Evolutionary conservation across 2,888 invertebrate species (phyloP).

Genomic region (Acronicta psi): DNA sequence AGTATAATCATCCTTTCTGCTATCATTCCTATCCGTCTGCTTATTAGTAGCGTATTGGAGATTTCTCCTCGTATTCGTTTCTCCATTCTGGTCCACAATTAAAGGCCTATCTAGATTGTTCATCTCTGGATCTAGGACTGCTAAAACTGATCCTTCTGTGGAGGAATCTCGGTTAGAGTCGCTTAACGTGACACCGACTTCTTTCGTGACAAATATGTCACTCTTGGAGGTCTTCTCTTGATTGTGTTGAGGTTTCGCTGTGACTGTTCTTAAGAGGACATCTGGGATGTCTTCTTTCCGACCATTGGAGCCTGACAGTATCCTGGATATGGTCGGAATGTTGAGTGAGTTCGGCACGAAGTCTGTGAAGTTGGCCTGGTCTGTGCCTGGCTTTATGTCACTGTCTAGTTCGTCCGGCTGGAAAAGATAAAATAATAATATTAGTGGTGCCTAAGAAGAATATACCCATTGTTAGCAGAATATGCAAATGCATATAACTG

Average conservation of each 20-base stretch:
- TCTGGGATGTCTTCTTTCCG: slow-evolving; percentile 95
- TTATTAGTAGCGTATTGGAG: slow-evolving; percentile 84
- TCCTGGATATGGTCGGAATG: slow-evolving; percentile 95
- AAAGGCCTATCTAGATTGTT: slow-evolving; percentile 86
- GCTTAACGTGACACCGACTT: slow-evolving; percentile 82
- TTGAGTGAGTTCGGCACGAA: slow-evolving; percentile 92
- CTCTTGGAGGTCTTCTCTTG: slow-evolving; percentile 83
- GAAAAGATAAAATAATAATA: slow-evolving; percentile 47
- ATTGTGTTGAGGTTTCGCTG: slow-evolving; percentile 87
- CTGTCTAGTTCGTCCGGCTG: slow-evolving; percentile 85
- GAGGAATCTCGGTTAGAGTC: slow-evolving; percentile 81
- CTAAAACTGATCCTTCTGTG: slow-evolving; percentile 84
- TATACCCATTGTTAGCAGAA: no score
- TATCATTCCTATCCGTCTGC: slow-evolving; percentile 79
- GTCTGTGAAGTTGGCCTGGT: slow-evolving; percentile 89
- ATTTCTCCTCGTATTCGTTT: slow-evolving; percentile 86
- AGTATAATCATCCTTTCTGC: slow-evolving; percentile 77
- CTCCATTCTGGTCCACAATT: slow-evolving; percentile 84
- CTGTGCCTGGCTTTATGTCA: slow-evolving; percentile 75
- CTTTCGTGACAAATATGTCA: slow-evolving; percentile 81
- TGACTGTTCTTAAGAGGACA: slow-evolving; percentile 92
- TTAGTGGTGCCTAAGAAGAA: slow-evolving; percentile 10
- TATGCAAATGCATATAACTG: no score
- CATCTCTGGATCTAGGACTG: slow-evolving; percentile 87
- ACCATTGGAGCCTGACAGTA: slow-evolving; percentile 95